Conservation (phyloP, 1,140 invertebrate genomes). For the Aphaenogaster floridana region DNA sequence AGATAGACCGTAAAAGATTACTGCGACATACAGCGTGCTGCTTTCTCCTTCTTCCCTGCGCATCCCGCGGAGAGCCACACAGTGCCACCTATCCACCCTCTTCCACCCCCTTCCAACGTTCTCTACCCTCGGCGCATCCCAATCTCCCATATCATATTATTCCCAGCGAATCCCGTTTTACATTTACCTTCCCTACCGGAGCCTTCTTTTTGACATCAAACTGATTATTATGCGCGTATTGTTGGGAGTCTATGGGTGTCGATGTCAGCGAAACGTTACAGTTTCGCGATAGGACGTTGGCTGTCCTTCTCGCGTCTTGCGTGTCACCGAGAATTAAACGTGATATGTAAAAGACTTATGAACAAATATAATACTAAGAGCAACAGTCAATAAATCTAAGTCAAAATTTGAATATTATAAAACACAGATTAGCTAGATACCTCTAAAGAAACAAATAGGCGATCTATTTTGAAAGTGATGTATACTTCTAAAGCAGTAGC, state of each 20-base stretch:
- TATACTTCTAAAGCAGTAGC: not conserved
- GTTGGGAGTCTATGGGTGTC: conserved; percentile 77
- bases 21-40: conserved; percentile 80
- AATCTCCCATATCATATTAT: conserved; percentile 85
- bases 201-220: conserved; percentile 64
- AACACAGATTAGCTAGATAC: not conserved
- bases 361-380: not conserved
- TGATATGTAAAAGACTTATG: not conserved
- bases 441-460: not conserved
- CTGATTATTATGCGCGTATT: conserved; percentile 82
- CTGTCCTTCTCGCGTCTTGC: not conserved
- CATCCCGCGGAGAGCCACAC: conserved; percentile 50
- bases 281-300: conserved; percentile 41
- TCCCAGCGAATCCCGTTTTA: conserved; percentile 80
- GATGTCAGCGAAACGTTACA: conserved; percentile 69
- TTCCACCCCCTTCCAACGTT: conserved; percentile 61
- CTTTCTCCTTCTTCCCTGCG: conserved; percentile 60
- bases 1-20: conserved; percentile 85
- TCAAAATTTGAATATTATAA: not conserved
- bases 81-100: conserved; percentile 68
- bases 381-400: not conserved
- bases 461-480: not conserved
- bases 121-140: conserved; percentile 77
- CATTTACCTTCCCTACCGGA: conserved; percentile 57
- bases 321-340: conserved; percentile 22